These are phyloP conservation scores for Ctenoplectra terminalis DNA, from an alignment of 1,140 invertebrate genomes.

Conservation along the genomic window DNA sequence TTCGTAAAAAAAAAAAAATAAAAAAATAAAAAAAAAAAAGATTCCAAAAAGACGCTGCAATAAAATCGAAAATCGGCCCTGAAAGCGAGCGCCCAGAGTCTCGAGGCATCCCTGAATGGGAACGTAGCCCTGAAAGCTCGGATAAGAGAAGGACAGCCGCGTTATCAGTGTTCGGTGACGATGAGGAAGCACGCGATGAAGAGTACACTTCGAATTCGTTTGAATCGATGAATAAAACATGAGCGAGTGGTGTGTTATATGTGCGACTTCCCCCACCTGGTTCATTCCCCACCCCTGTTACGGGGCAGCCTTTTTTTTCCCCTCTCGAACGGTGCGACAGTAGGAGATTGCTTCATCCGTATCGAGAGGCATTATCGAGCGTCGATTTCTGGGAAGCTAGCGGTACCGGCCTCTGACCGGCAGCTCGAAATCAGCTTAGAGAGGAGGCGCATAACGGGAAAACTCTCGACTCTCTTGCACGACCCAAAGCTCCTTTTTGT, in stretches of 20 bases:
- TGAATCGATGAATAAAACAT: conserved; percentile 62
- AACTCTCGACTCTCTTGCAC: conserved; percentile 52
- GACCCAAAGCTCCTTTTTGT: conserved; percentile 44
- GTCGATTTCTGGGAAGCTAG: conserved; percentile 74
- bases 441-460: conserved; percentile 65
- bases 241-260: conserved; percentile 45
- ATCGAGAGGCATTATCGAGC: conserved; percentile 72
- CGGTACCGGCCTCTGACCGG: conserved; percentile 64
- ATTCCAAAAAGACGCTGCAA: accelerated
- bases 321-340: conserved; percentile 60
- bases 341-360: conserved; percentile 73
- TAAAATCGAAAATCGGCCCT: not conserved
- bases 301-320: conserved; percentile 62
- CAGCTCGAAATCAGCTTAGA: conserved; percentile 67
- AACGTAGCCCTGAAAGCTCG: conserved; percentile 18
- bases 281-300: conserved; percentile 19
- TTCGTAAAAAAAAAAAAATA: too few relatives aligned
- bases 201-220: conserved; percentile 56
- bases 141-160: conserved; percentile 9
- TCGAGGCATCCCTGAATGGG: conserved; percentile 16
- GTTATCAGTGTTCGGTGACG: not conserved
- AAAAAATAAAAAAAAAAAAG: too few relatives aligned
- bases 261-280: conserved; percentile 26
- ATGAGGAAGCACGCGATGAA: conserved; percentile 48
- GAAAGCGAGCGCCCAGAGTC: not conserved